Base-by-base conservation (phyloP, 2,797 vertebrate species). In the Artibeus lituratus region DNA sequence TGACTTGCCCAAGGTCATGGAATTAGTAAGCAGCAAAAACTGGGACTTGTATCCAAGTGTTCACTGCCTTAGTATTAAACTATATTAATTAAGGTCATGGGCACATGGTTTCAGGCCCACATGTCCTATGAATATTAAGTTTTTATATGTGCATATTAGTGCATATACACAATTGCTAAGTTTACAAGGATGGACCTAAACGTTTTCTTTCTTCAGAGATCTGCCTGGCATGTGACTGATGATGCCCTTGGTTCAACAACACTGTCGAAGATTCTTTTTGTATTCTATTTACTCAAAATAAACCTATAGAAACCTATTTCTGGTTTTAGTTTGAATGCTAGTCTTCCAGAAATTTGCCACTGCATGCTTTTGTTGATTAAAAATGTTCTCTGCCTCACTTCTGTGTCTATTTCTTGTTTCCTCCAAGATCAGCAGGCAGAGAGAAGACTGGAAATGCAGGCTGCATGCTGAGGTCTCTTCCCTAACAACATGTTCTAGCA, bases 391-490 rank as follows among this genome's bases (percentile, higher is more conserved):
- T 12, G 37, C 78, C 77, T 95, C 74, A 91, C 24, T 92, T 84
- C 93, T 88, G 35, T 73, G 65, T 32, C 93, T 90, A 49, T 62
- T 73, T 92, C 67, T 49, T 11, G 14, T 89, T 92, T 96, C 97
- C 91, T 85, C 4, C 92, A 93, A 97, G 96, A 92, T 90, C 93
- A 4, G 42, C 0, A 24, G 51, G 93, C 87, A 70, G 81, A 95
- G 90, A 95, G 81, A 95, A 98, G 95, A 96, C 57, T 97, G 96
- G 96, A 98, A 98, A 97, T 86, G 78, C 95, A 97, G 98, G 96
- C 97, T 90, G 22, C 0, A 16, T 7, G 97, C 98, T 98, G 98
- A 96, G 57, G 47, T 97, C 95, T 90, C 65, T 70, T 97, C 47
- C 0, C 95, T 97, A 96, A 81, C 92, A 96, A 94, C 97, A 44